Evolutionary conservation across 2,888 invertebrate species (phyloP).

Genomic region (Shargacucullia verbasci): DNA sequence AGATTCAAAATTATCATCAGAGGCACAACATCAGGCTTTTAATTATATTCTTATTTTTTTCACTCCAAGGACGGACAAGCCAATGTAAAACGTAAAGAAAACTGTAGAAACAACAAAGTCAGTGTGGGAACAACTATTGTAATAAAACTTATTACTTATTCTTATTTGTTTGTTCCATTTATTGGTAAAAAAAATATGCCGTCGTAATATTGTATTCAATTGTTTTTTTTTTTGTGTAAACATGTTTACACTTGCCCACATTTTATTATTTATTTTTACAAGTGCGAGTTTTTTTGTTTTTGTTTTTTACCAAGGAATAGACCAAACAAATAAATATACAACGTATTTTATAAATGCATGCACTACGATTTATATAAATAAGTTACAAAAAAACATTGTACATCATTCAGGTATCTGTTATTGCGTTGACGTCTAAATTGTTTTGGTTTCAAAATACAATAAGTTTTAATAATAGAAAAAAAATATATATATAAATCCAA

Average conservation of each 20-base stretch:
- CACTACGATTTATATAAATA: conserved; percentile 58
- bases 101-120: conserved; percentile 41
- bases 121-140: conserved; percentile 43
- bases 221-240: no score
- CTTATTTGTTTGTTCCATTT: conserved; percentile 40
- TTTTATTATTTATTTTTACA: no score
- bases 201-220: no score
- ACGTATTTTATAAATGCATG: conserved; percentile 52
- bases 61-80: conserved; percentile 84
- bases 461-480: conserved; percentile 42
- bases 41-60: conserved; percentile 63
- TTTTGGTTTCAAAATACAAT: conserved; percentile 66
- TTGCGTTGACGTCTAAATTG: conserved; percentile 66
- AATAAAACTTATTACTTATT: conserved; percentile 48
- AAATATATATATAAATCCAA: conserved; percentile 51
- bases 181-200: conserved; percentile 30
- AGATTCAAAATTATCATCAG: conserved; percentile 73
- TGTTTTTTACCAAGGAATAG: conserved; percentile 36
- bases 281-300: no score
- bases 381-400: conserved; percentile 75
- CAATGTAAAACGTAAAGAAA: conserved; percentile 58
- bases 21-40: conserved; percentile 86
- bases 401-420: conserved; percentile 80
- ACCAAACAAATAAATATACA: conserved; percentile 35
- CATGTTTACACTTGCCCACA: no score